Evolutionary conservation across 1,140 invertebrate genomes (phyloP).

Genomic region (Riptortus pedestris): DNA sequence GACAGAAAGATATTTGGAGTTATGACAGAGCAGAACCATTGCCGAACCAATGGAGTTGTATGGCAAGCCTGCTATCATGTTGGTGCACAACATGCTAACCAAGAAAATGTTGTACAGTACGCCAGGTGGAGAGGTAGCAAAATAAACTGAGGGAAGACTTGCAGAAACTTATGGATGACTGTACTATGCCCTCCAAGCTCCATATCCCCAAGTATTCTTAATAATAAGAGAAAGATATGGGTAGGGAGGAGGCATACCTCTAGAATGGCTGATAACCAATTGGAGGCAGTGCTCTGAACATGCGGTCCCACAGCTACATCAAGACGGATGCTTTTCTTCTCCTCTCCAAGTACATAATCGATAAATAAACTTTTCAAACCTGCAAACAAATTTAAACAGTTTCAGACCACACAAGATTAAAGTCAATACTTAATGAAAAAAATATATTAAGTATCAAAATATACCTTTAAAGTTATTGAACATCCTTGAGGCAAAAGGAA

Average conservation of each 20-base stretch:
- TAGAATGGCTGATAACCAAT: constrained; percentile 9
- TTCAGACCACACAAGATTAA: background rate
- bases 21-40: too few species aligned
- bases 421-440: background rate
- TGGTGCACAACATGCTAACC: too few species aligned
- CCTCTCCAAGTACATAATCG: constrained; percentile 4
- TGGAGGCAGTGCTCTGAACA: background rate
- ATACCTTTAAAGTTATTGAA: background rate
- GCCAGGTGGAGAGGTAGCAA: too few species aligned
- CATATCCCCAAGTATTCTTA: too few species aligned
- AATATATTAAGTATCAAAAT: background rate
- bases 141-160: too few species aligned
- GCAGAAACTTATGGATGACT: too few species aligned
- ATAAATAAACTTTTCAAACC: constrained; percentile 5
- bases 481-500: constrained; percentile 8
- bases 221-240: too few species aligned
- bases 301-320: background rate
- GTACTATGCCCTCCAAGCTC: too few species aligned
- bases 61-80: too few species aligned
- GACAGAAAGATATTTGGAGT: too few species aligned
- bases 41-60: too few species aligned
- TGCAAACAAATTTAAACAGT: background rate
- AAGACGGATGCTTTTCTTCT: background rate
- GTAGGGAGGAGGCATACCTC: background rate
- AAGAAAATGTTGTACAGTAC: too few species aligned